Percentiles rank a stretch among this genome's conserved stretches.
Evolutionary conservation across 64 coral and sea anemone genomes (phyloP).

Genomic region (Orbicella faveolata): DNA sequence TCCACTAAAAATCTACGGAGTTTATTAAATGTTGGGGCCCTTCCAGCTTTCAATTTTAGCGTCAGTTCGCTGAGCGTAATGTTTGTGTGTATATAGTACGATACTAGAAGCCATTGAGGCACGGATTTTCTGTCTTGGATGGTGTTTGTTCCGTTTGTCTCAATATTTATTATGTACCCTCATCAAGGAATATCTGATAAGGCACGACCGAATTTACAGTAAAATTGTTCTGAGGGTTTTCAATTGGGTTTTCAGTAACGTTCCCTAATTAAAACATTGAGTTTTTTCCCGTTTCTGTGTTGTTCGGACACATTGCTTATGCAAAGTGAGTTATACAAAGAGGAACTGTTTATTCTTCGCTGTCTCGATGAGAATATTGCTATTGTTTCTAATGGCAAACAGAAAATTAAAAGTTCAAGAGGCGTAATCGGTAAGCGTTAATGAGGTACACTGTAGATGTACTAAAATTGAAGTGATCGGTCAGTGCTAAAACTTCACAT

Average conservation of each 20-base stretch:
- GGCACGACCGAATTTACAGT: not conserved
- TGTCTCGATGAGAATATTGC: conserved; percentile 17
- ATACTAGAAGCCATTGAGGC: not conserved
- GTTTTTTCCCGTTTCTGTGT: not conserved
- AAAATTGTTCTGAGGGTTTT: not conserved
- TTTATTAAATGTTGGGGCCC: not conserved
- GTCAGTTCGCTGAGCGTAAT: not conserved
- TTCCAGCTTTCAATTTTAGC: not conserved
- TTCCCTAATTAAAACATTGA: not conserved
- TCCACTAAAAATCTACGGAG: not conserved
- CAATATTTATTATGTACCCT: conserved; percentile 34
- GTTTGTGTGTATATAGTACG: not conserved
- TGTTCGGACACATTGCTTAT: not conserved
- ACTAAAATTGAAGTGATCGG: not conserved
- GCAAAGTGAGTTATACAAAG: not conserved
- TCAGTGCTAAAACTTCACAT: not conserved
- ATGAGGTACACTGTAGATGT: not conserved
- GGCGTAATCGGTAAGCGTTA: not conserved
- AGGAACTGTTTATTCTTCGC: conserved; percentile 14
- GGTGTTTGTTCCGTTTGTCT: conserved; percentile 16
- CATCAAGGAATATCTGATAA: not conserved
- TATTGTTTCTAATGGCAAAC: not conserved
- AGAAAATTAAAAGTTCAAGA: not conserved
- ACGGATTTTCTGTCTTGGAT: not conserved
- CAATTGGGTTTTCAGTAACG: not conserved